Evolutionary conservation across 2,888 invertebrate genomes (phyloP), one percentile per base, ranked within the genome.

Genomic region (Muschampia plurimacula): DNA sequence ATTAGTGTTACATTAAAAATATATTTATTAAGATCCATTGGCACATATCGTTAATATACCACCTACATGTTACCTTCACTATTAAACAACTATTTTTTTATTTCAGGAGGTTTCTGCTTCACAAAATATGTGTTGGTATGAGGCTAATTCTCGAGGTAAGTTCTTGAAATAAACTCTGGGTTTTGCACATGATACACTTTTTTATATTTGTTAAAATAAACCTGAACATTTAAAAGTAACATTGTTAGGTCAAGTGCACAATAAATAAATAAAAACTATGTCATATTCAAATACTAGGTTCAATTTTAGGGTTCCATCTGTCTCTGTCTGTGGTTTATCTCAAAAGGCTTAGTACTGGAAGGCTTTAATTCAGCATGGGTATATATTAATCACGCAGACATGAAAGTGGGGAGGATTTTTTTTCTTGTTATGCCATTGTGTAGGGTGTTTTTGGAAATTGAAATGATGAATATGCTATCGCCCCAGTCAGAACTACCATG

Each of bases 1-100:
- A 86, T 91, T 89, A 90, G 86, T 90, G 91, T 88, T 67, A 93
- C 92, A 93, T 75, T 76, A 36, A 8, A 62, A 62, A 41, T 15
- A 9, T 13, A 59, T 36, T 32, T 32, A 62, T 2, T 8, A 36
- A n/a, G 10, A 32, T 67, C 6, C 36, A 67, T 63, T 22, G 4
- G 44, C n/a, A 44, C 2, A 39, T 60, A 3, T 10, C 39, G n/a
- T 28, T 28, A 10, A 28, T 46, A 22, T 32, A 32, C 32, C 2
- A 32, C 32, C 32, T 32, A 32, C 32, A 28, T 49, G 10, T n/a
- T 12, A 46, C 12, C 4, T 12, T 49, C n/a, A 49, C n/a, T 49
- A 6, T 49, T 13, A n/a, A 49, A n/a, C 7, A 49, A n/a, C 5
- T 49, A 49, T 49, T 2, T 49, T 13, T 55, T 66, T 39, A 28